Evolutionary conservation across 2,797 vertebrate species (phyloP), one percentile per base, ranked within the genome.

Genomic region (Anableps anableps): DNA sequence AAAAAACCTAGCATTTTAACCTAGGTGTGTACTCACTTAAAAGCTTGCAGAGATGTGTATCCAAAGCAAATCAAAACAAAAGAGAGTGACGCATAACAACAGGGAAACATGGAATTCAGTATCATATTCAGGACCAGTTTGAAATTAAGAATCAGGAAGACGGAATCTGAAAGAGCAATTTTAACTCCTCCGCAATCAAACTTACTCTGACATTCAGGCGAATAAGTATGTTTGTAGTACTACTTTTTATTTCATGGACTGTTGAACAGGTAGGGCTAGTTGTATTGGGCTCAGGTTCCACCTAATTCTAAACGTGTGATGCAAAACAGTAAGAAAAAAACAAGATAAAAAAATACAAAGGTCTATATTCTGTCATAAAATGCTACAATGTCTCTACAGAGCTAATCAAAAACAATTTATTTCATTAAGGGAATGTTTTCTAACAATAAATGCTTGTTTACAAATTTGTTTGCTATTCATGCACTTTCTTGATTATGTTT

Each of bases 31-130:
- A 23, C 34, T 38, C 34, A 68, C 36, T 26, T 10, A 4, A 68
- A 19, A 68, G 21, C 17, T 41, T 23, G 1, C 64, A 41, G 9
- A 23, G 21, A 53, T 21, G 26, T 23, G 3, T 68, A 68, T 41
- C 34, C 34, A 38, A 68, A 41, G 64, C 64, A 68, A 66, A 66
- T 66, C 23, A 36, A 66, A 66, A 66, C 31, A 38, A 64, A 64
- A 62, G 16, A 62, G 9, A 34, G 58, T 16, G 31, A 66, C 8
- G 8, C 2, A 21, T 5, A 23, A 23, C 34, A 23, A 23, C 34
- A 9, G 60, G 29, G 29, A 7, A 64, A 64, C 21, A 3, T 36
- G 7, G 17, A 17, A 10, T 19, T 64, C 14, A 64, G 34, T 36
- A 17, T 64, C 16, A 62, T 2, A 62, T 29, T 5, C 62, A 66